Conservation (phyloP, 2,797 vertebrate species). For the Heterohyrax brucei region DNA sequence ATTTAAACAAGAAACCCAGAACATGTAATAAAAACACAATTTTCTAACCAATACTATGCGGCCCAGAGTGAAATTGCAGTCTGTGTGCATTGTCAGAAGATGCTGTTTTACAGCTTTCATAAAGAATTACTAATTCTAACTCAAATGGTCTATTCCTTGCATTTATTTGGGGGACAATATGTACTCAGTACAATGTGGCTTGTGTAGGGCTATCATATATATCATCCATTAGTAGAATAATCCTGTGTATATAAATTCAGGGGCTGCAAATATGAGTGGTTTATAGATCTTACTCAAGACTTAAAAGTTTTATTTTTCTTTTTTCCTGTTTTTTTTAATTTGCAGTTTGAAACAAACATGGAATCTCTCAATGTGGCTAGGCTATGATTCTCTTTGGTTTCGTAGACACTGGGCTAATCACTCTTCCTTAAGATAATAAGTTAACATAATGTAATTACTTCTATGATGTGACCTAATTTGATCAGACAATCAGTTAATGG, state of each 20-base stretch:
- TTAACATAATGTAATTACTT: too few relatives aligned
- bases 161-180: conserved; percentile 6
- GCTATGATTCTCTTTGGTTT: too few relatives aligned
- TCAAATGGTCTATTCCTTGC: neutral
- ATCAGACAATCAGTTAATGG: too few relatives aligned
- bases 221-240: conserved; percentile 77
- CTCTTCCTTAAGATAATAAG: too few relatives aligned
- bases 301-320: conserved; percentile 80
- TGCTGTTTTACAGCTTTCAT: neutral
- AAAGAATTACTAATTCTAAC: neutral
- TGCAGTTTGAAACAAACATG: too few relatives aligned
- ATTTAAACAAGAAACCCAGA: neutral
- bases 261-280: conserved; percentile 52
- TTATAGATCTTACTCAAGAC: conserved; percentile 80
- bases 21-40: neutral
- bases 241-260: conserved; percentile 59
- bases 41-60: neutral
- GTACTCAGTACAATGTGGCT: neutral
- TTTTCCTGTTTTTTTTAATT: conserved; percentile 79
- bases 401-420: too few relatives aligned
- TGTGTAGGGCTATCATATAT: neutral
- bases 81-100: neutral
- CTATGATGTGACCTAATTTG: too few relatives aligned
- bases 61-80: neutral
- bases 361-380: too few relatives aligned